Conservation (phyloP, 2,113 vertebrate species). For the Mobula birostris region DNA sequence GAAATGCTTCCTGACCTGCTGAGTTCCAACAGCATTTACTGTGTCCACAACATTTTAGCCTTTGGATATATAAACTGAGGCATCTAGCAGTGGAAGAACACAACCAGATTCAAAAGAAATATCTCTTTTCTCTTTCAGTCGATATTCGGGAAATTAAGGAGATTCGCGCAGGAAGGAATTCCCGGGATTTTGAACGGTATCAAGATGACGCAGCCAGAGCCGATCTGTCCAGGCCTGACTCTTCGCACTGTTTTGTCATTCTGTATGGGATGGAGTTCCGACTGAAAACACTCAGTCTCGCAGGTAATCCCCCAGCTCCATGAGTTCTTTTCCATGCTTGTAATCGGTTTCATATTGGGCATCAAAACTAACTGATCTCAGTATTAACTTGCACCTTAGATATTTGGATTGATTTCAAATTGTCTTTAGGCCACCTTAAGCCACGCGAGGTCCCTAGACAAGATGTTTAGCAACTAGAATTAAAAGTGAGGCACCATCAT, state of each 20-base stretch:
- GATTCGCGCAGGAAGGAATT: conserved; percentile 85
- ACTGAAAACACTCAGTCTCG: conserved; percentile 88
- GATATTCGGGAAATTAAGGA: conserved; percentile 97
- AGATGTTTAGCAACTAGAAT: neutral
- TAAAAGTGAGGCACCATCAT: too few species aligned
- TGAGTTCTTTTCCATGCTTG: neutral
- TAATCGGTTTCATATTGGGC: neutral
- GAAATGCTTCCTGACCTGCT: too few species aligned
- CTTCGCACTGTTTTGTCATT: conserved; percentile 87
- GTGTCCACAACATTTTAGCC: neutral
- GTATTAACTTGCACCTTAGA: neutral
- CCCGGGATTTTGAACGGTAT: conserved; percentile 89
- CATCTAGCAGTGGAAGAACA: neutral
- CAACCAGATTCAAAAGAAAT: neutral
- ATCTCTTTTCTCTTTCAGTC: conserved; percentile 55
- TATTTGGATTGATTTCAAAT: neutral
- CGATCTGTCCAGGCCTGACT: conserved; percentile 60
- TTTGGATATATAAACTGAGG: neutral
- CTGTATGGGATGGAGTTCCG: conserved; percentile 91
- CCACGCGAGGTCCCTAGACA: neutral
- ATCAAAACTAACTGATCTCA: too few species aligned
- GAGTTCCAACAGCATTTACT: too few species aligned
- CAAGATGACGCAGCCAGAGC: conserved; percentile 73
- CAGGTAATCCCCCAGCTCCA: conserved; percentile 58
- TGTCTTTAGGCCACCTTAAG: too few species aligned